phyloP scores from a whole-genome alignment of 2,113 vertebrate species.

The Gulo gulo region DNA sequence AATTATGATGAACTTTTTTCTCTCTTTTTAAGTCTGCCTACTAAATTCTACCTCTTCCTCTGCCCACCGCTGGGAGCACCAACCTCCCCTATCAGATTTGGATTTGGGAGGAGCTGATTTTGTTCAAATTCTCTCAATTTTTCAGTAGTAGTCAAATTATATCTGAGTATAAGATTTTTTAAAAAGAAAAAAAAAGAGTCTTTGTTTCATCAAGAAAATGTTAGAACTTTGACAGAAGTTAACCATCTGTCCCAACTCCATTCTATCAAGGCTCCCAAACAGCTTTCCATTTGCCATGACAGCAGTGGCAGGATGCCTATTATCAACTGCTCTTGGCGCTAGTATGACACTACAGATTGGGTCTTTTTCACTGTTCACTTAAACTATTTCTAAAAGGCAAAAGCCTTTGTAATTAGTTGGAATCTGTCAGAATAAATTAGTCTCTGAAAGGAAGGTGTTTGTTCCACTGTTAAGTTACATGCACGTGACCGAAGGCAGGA shows the following conservation, averaged over 20 bases:
- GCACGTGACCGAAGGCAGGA: not conserved
- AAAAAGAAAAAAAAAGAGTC: not conserved
- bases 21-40: not conserved
- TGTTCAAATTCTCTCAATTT: slow-evolving; percentile 92
- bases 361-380: not conserved
- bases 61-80: slow-evolving; percentile 85
- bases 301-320: not conserved
- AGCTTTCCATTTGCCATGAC: not conserved
- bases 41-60: slow-evolving; percentile 84
- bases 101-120: slow-evolving; percentile 89
- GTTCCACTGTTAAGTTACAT: not conserved
- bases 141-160: slow-evolving; percentile 76
- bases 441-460: not conserved
- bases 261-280: not conserved
- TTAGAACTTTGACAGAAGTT: not conserved
- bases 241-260: not conserved
- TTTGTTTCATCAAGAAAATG: not conserved
- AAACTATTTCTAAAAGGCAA: not conserved
- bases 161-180: not conserved
- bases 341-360: not conserved
- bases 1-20: not conserved
- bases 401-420: not conserved
- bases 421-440: not conserved
- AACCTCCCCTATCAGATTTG: slow-evolving; percentile 85
- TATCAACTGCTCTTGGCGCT: not conserved